A percentile compares a stretch with the other conserved stretches of the same genome.
These are phyloP conservation scores for Forficula auricularia DNA, from an alignment of 1,140 invertebrate species.

Conservation along the genomic window DNA sequence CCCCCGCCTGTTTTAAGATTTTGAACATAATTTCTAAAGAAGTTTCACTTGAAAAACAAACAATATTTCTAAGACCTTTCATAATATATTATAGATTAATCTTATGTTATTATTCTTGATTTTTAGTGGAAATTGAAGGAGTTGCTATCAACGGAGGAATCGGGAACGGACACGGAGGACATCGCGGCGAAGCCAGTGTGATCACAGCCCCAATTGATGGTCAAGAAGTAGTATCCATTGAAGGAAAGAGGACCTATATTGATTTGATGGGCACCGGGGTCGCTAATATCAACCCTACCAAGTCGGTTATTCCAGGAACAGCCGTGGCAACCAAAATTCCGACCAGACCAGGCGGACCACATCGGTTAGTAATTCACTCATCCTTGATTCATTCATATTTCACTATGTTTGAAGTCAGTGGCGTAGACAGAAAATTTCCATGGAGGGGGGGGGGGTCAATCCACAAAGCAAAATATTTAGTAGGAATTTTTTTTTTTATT, in stretches of 20 bases:
- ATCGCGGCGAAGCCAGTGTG: conserved; percentile 39
- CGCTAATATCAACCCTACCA: conserved; percentile 8
- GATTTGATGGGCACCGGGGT: conserved; percentile 45
- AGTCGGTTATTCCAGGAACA: conserved; percentile 18
- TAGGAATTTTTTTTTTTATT: too few species aligned
- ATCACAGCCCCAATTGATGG: conserved; percentile 57
- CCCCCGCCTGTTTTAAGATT: too few species aligned
- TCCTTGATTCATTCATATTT: too few species aligned
- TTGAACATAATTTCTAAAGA: too few species aligned
- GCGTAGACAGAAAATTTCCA: too few species aligned
- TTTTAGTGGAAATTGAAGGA: conserved; percentile 19
- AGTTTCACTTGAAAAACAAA: too few species aligned
- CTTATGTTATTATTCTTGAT: too few species aligned
- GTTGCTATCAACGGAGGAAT: conserved; percentile 18
- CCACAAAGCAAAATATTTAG: too few species aligned
- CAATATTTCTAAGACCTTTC: too few species aligned
- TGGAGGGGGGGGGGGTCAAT: too few species aligned
- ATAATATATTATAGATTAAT: too few species aligned
- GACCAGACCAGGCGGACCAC: conserved; percentile 7
- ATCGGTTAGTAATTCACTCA: conserved; percentile 12
- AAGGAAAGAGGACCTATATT: conserved; percentile 73
- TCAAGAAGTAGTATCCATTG: conserved; percentile 79
- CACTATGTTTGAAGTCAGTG: too few species aligned
- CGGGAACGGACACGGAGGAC: conserved; percentile 21
- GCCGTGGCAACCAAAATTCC: conserved; percentile 18